Evolutionary conservation across 1,140 invertebrate genomes (phyloP), one percentile per base, ranked within the genome.

Genomic region (Macrobrachium nipponense): DNA sequence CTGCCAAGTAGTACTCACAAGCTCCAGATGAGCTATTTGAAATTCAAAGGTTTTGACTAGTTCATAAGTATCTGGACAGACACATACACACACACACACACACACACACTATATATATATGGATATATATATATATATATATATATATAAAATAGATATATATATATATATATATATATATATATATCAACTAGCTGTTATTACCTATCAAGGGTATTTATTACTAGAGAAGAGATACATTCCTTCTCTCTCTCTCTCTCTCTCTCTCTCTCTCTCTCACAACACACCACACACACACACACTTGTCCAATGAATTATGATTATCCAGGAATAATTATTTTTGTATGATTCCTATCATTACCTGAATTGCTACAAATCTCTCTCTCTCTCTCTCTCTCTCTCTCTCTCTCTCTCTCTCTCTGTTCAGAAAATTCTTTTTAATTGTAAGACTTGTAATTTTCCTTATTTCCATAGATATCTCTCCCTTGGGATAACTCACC

Each of bases 81-180:
- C 3, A 68, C n/a, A 68, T 20, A 68, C n/a, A 20, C n/a, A 68
- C n/a, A 68, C n/a, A 68, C n/a, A 68, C n/a, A 68, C n/a, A 68
- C n/a, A 68, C n/a, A 68, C n/a, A 68, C n/a, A 68, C 12, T 68
- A 68, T 68, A 68, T 68, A 68, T 68, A 68, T 68, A 68, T 68
- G 23, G 23, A 68, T 68, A 68, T 68, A 68, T 68, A 68, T 68
- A 68, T 68, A 68, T 68, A 68, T 68, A 68, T 68, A 68, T 68
- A 70, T 68, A 68, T 68, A 68, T 20, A 68, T 68, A 68, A 23
- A 66, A 20, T 66, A 66, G 5, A 20, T 20, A 20, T 68, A 20
- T 68, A 68, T 68, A 36, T 68, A 68, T 68, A 20, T 68, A 68
- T 70, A 70, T 23, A 70, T 70, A 70, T 70, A 23, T 70, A 70